Conservation (phyloP, 53 echinoderm and acorn worm species). For the Antedon mediterranea region DNA sequence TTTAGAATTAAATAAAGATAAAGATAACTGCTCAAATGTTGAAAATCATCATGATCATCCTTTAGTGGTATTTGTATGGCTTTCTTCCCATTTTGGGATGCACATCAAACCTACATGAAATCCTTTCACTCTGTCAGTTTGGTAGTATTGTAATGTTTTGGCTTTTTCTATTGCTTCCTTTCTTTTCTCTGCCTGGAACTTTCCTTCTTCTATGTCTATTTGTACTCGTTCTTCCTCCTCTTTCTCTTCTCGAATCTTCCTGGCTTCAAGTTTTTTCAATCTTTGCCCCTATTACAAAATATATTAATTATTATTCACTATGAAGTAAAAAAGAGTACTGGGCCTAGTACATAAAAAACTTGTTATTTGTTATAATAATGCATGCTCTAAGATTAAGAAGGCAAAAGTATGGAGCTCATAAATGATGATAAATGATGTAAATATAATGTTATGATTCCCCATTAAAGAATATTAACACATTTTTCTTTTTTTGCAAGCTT, state of each 20-base stretch:
- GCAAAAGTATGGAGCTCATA: too few relatives aligned
- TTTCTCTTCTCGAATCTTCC: constrained; percentile 76
- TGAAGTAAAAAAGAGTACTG: background rate
- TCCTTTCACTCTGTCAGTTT: constrained; percentile 95
- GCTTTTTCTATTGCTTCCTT: constrained; percentile 98
- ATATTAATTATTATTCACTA: background rate
- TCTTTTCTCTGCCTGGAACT: constrained; percentile 70
- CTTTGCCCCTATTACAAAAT: constrained; percentile 58
- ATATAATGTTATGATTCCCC: too few relatives aligned
- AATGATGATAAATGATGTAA: too few relatives aligned
- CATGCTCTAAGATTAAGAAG: too few relatives aligned
- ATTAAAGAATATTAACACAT: too few relatives aligned
- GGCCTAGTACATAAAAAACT: too few relatives aligned
- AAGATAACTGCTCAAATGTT: too few relatives aligned
- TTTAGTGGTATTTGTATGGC: too few relatives aligned
- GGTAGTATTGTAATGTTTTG: constrained; percentile 95
- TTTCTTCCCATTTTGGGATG: background rate
- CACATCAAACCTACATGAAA: constrained; percentile 64
- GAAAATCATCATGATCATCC: too few relatives aligned
- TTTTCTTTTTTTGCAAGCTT: too few relatives aligned
- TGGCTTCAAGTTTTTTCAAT: constrained; percentile 82
- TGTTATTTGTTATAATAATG: too few relatives aligned
- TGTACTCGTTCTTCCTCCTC: constrained; percentile 82
- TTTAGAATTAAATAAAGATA: too few relatives aligned
- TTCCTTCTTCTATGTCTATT: constrained; percentile 89